phyloP scores from a whole-genome alignment of 2,888 invertebrate genomes.

The Nemoura dubitans region DNA sequence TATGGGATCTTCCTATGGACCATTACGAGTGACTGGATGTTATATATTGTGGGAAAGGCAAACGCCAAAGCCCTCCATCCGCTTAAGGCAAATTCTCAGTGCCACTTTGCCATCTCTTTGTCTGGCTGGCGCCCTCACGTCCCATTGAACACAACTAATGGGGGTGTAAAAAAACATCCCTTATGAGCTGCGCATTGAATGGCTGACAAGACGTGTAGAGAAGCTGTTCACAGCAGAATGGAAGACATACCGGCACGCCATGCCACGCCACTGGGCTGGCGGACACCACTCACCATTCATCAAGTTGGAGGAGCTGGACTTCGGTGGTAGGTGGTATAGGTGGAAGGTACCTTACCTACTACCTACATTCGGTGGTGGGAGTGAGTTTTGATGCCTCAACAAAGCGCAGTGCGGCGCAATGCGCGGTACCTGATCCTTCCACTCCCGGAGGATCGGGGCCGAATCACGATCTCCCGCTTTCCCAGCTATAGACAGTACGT shows the following conservation, averaged over 20 bases:
- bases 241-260: background rate
- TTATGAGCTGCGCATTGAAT: background rate
- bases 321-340: background rate
- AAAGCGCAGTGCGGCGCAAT: background rate
- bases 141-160: slow-evolving; percentile 33
- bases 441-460: background rate
- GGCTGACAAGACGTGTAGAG: background rate
- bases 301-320: background rate
- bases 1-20: slow-evolving; percentile 12
- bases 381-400: background rate
- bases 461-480: background rate
- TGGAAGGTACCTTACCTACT: too few species aligned
- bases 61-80: slow-evolving; percentile 66
- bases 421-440: background rate
- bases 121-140: slow-evolving; percentile 17
- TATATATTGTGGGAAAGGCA: slow-evolving; percentile 55
- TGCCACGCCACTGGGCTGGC: background rate
- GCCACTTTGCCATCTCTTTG: slow-evolving; percentile 27
- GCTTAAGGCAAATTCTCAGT: slow-evolving; percentile 67
- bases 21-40: slow-evolving; percentile 12
- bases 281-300: background rate
- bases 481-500: background rate
- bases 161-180: slow-evolving; percentile 30
- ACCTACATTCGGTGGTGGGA: too few species aligned
- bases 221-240: background rate